Evolutionary conservation across 2,888 invertebrate genomes (phyloP).

Genomic region (Campoletis raptor): DNA sequence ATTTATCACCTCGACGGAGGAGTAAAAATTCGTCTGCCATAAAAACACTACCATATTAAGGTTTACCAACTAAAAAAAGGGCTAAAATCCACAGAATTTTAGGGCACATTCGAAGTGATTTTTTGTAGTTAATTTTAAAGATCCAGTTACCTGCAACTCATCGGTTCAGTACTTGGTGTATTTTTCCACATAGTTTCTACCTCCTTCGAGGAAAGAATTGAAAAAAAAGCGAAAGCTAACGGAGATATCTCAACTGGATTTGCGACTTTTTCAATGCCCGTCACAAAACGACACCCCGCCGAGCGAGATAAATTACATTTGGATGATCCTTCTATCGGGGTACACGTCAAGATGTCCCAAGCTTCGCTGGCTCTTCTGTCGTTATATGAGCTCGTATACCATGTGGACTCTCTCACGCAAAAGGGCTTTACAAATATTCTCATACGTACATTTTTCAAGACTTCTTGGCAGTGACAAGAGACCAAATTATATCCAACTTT

Average conservation of each 20-base stretch:
- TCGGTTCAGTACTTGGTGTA: not conserved
- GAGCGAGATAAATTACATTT: slow-evolving; percentile 67
- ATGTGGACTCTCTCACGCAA: slow-evolving; percentile 11
- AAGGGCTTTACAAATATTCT: slow-evolving; percentile 1
- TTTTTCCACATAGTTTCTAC: not conserved
- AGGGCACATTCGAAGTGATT: not conserved
- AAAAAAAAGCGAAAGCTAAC: slow-evolving; percentile 16
- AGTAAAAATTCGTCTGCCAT: too few species aligned
- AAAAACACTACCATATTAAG: not conserved
- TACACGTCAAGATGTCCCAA: slow-evolving; percentile 46
- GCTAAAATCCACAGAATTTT: not conserved
- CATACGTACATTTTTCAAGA: slow-evolving; percentile 55
- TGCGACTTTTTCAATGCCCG: slow-evolving; percentile 54
- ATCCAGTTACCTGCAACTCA: not conserved
- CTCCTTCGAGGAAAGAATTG: not conserved
- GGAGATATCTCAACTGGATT: slow-evolving; percentile 34
- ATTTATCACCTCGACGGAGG: not conserved
- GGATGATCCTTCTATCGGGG: slow-evolving; percentile 38
- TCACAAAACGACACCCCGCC: slow-evolving; percentile 35
- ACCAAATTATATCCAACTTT: slow-evolving; percentile 61
- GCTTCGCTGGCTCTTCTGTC: slow-evolving; percentile 24
- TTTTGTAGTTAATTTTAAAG: not conserved
- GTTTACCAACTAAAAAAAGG: too few species aligned
- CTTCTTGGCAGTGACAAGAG: slow-evolving; percentile 56
- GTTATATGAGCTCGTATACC: slow-evolving; percentile 19